These are phyloP conservation scores for Clarias macrocephalus DNA, from an alignment of 2,113 vertebrate genomes.

Conservation along the genomic window DNA sequence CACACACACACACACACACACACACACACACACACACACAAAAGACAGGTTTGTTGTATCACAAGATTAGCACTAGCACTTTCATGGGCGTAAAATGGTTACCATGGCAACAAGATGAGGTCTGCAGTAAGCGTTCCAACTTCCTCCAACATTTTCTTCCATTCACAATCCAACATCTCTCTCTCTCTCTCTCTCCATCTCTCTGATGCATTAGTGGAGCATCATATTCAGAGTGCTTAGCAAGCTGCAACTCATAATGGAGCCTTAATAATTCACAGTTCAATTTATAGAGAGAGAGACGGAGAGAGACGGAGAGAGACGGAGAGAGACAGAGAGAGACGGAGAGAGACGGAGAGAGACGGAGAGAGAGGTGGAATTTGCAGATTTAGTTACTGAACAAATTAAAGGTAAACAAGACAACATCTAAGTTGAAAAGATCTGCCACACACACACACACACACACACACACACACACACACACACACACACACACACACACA, in stretches of 20 bases:
- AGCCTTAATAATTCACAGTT: constrained; percentile 60
- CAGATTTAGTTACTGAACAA: constrained; percentile 7
- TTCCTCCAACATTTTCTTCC: constrained; percentile 4
- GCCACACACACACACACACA: not conserved
- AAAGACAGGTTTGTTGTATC: constrained; percentile 17
- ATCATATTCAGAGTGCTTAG: constrained; percentile 52
- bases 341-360: not conserved
- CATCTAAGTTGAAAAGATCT: not conserved
- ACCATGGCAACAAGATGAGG: constrained; percentile 46
- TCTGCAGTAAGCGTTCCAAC: constrained; percentile 31
- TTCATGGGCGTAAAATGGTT: constrained; percentile 41
- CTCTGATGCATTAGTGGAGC: constrained; percentile 45
- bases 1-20: not conserved
- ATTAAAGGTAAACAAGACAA: not conserved
- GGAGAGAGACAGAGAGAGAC: constrained; percentile 19
- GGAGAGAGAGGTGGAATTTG: constrained; percentile 45
- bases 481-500: not conserved
- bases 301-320: constrained; percentile 30
- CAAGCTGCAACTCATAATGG: constrained; percentile 47
- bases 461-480: not conserved
- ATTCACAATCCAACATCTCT: not conserved
- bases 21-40: not conserved
- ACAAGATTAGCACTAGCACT: constrained; percentile 44
- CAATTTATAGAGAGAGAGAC: constrained; percentile 43
- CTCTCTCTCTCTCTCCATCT: not conserved